Percentiles rank a stretch among this genome's conserved stretches.
Evolutionary conservation across 2,888 invertebrate species (phyloP).

Genomic region (Heliconius sara): DNA sequence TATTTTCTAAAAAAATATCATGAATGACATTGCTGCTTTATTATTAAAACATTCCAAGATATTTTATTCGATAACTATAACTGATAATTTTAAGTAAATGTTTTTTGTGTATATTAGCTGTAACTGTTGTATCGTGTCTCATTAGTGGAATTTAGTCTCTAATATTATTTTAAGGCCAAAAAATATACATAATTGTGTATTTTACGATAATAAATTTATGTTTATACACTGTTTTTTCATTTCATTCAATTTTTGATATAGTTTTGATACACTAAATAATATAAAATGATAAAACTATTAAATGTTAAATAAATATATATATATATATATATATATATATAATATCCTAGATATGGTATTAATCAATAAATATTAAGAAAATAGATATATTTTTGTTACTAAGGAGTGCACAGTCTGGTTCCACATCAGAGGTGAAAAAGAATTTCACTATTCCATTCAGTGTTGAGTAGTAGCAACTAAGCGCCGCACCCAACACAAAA

Average conservation of each 20-base stretch:
- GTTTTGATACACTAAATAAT: background rate
- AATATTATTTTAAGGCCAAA: constrained; percentile 81
- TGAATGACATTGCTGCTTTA: constrained; percentile 42
- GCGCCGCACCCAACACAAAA: too few species aligned
- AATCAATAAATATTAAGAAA: background rate
- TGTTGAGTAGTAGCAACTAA: too few species aligned
- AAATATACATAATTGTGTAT: constrained; percentile 82
- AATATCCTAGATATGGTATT: background rate
- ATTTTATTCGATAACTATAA: constrained; percentile 63
- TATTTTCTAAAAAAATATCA: background rate
- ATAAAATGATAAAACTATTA: too few species aligned
- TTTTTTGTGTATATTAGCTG: constrained; percentile 57
- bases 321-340: too few species aligned
- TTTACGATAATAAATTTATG: constrained; percentile 78
- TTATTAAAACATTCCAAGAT: constrained; percentile 68
- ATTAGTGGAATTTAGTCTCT: constrained; percentile 75
- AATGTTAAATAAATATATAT: too few species aligned
- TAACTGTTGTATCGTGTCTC: constrained; percentile 78
- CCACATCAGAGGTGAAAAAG: too few species aligned
- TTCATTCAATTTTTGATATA: constrained; percentile 19
- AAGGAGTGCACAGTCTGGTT: too few species aligned
- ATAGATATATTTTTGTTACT: background rate
- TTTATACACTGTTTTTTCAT: constrained; percentile 63
- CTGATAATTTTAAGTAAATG: constrained; percentile 55
- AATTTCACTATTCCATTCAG: too few species aligned